phyloP scores from a whole-genome alignment of 1,140 invertebrate genomes.

The Drosophila takahashii region DNA sequence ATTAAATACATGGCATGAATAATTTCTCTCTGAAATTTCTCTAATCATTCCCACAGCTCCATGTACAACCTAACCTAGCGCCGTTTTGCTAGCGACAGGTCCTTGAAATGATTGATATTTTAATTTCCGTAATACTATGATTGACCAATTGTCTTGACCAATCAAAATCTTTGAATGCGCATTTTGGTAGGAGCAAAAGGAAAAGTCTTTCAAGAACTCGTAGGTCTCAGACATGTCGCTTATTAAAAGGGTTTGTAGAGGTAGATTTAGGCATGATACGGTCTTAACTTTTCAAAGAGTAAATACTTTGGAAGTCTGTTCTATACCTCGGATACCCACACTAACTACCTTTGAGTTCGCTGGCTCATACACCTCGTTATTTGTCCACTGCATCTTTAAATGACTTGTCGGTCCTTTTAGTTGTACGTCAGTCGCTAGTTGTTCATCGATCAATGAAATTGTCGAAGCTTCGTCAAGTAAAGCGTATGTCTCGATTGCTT shows the following conservation, averaged over 20 bases:
- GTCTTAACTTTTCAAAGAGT: slow-evolving; percentile 15
- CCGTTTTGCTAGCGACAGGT: slow-evolving; percentile 3
- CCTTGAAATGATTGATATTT: slow-evolving; percentile 6
- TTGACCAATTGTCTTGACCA: slow-evolving; percentile 9
- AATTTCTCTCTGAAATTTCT: neutral
- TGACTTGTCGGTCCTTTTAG: slow-evolving; percentile 9
- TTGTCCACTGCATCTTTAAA: slow-evolving; percentile 23
- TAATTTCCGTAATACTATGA: slow-evolving; percentile 2
- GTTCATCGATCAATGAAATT: slow-evolving; percentile 17
- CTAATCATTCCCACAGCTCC: neutral
- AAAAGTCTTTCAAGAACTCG: slow-evolving; percentile 2
- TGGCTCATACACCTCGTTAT: slow-evolving; percentile 14
- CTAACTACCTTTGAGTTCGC: slow-evolving; percentile 16
- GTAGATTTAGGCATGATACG: slow-evolving; percentile 1
- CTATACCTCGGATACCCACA: slow-evolving; percentile 3
- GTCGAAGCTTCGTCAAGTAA: slow-evolving; percentile 25
- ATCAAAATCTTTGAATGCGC: slow-evolving; percentile 4
- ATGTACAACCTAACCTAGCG: slow-evolving; percentile 11
- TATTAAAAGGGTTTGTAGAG: slow-evolving; percentile 1
- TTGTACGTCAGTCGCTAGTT: slow-evolving; percentile 17
- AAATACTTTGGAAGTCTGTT: slow-evolving; percentile 2
- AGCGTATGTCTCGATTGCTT: slow-evolving; percentile 11
- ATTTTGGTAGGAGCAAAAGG: neutral
- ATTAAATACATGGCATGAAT: neutral
- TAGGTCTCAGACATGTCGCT: neutral